Evolutionary conservation across 2,113 vertebrate genomes (phyloP).

Genomic region (Silurus meridionalis): DNA sequence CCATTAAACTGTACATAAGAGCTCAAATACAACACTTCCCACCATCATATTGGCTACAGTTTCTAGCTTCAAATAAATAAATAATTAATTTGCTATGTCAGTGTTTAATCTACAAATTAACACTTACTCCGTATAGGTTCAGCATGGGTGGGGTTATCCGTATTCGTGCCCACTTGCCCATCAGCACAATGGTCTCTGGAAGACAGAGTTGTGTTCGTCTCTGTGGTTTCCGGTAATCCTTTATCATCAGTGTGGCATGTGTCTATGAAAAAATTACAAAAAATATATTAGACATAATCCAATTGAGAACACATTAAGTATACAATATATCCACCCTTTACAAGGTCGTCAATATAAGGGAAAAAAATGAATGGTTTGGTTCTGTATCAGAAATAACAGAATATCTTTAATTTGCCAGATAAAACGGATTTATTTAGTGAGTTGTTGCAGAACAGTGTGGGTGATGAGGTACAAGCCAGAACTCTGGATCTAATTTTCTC

Average conservation of each 20-base stretch:
- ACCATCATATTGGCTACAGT: not conserved
- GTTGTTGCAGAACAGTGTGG: conserved; percentile 58
- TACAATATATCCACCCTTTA: not conserved
- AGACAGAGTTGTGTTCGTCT: conserved; percentile 58
- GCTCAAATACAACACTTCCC: not conserved
- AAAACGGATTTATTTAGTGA: conserved; percentile 62
- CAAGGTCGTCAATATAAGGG: too few species aligned
- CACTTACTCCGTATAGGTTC: conserved; percentile 90
- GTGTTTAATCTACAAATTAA: conserved; percentile 20
- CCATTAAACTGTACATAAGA: not conserved
- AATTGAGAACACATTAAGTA: not conserved
- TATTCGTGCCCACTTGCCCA: conserved; percentile 67
- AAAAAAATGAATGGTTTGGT: not conserved
- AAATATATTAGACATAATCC: not conserved
- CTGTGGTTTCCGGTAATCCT: conserved; percentile 65
- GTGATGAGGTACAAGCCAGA: conserved; percentile 70
- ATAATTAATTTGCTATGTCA: not conserved
- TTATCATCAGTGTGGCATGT: conserved; percentile 68
- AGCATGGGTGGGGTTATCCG: conserved; percentile 70
- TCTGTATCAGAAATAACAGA: conserved; percentile 30
- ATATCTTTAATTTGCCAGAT: conserved; percentile 57
- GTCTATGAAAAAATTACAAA: conserved; percentile 73
- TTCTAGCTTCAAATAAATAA: not conserved
- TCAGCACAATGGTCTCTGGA: conserved; percentile 69
- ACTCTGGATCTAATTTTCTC: conserved; percentile 75